phyloP scores from a whole-genome alignment of 2,113 vertebrate genomes.

The Chaetops frenatus region DNA sequence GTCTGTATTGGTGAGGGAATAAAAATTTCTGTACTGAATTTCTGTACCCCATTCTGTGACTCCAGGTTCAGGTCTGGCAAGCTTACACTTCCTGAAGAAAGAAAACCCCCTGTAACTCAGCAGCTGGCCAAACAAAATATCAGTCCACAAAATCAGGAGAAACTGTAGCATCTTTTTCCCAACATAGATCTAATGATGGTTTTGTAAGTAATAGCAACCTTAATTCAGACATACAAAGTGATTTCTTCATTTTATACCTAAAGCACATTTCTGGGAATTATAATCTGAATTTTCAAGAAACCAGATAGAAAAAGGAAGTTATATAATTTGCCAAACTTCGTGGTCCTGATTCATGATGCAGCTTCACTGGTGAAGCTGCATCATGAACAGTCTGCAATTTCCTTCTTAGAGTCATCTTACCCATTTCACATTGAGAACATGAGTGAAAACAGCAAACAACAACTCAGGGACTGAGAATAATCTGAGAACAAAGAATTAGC shows the following conservation, averaged over 20 bases:
- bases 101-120: not conserved
- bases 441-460: not conserved
- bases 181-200: not conserved
- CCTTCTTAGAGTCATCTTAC: not conserved
- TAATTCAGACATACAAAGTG: not conserved
- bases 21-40: not conserved
- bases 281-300: not conserved
- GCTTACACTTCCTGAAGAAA: not conserved
- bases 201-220: not conserved
- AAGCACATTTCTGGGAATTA: not conserved
- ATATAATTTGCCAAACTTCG: not conserved
- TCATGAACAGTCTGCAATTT: fast-evolving
- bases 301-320: not conserved
- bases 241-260: not conserved
- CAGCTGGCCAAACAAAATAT: not conserved
- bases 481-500: not conserved
- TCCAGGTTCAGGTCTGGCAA: not conserved
- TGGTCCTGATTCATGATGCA: not conserved
- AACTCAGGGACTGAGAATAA: not conserved
- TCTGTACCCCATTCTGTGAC: not conserved
- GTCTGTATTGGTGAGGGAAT: not conserved
- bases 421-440: not conserved
- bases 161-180: not conserved
- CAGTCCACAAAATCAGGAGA: not conserved
- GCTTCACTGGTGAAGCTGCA: not conserved